Conservation (phyloP, 2,888 invertebrate genomes). For the Pocota personata region DNA sequence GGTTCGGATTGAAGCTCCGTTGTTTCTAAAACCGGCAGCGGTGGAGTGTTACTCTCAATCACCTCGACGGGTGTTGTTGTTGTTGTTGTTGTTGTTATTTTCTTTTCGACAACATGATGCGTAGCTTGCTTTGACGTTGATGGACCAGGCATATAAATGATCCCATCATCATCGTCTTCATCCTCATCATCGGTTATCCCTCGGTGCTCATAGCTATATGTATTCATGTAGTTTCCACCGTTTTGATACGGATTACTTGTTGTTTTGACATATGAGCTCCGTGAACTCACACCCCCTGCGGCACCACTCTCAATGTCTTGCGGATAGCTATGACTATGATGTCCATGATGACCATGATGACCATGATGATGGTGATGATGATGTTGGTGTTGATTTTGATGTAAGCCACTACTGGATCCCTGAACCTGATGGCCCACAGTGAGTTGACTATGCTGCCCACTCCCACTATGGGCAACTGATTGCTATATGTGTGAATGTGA, state of each 20-base stretch:
- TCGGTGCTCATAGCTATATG: constrained; percentile 74
- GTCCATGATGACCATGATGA: constrained; percentile 60
- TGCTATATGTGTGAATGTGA: constrained; percentile 83
- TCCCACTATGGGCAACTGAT: constrained; percentile 81
- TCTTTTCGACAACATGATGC: constrained; percentile 58
- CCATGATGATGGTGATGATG: constrained; percentile 65
- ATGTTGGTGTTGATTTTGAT: constrained; percentile 70
- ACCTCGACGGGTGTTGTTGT: constrained; percentile 59
- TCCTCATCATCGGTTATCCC: constrained; percentile 76
- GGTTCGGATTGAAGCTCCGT: constrained; percentile 58
- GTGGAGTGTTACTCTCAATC: constrained; percentile 12
- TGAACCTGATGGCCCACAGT: constrained; percentile 71
- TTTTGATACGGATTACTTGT: constrained; percentile 80
- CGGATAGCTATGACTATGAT: constrained; percentile 59
- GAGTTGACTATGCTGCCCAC: constrained; percentile 77
- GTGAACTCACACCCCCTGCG: constrained; percentile 78
- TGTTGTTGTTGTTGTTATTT: constrained; percentile 72
- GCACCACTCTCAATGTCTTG: constrained; percentile 65
- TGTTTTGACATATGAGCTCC: constrained; percentile 79
- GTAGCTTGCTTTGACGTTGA: constrained; percentile 67
- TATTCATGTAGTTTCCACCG: constrained; percentile 80
- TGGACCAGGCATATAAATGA: constrained; percentile 79
- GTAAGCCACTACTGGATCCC: constrained; percentile 67
- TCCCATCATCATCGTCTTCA: constrained; percentile 80
- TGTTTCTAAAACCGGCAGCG: constrained; percentile 19